Base-by-base conservation (phyloP, 2,797 vertebrate genomes). In the Pteronotus mesoamericanus region DNA sequence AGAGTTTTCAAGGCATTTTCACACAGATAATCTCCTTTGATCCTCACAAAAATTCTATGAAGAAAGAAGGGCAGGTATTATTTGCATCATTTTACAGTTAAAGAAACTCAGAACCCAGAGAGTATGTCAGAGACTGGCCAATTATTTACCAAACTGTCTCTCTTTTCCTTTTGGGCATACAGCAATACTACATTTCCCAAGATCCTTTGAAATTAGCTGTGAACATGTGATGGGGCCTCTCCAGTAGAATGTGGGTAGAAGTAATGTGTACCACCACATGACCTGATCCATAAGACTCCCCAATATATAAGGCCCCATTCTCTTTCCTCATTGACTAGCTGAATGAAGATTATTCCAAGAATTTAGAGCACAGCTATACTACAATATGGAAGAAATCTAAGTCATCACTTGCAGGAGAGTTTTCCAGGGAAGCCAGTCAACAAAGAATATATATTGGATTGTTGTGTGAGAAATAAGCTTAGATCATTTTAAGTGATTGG, bases 21-120 rank as follows among this genome's bases (percentile, higher is more conserved):
- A 88, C 34, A 91, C 11, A 39, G 22, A 83, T 86, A 51, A 29
- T 32, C 26, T 88, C 42, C 53, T 94, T 87, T 94, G 19, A 69
- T 51, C 61, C 86, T 90, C 79, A 95, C 26, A 69, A 29, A 21
- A 88, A 94, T 29, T 92, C 66, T 66, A 34, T 39, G 32, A 44
- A 95, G 29, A 95, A 78, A 16, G 34, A 95, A 91, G 9, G 6
- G 5, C 5, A 82, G 68, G 37, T 91, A 34, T n/a, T 44, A 69
- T 95, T 94, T 69, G 55, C 15, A 55, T 88, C 42, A 87, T 78
- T 96, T 93, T 88, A 87, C 39, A 95, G 64, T 37, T 74, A 34
- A 77, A 53, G 48, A 97, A 90, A 77, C 7, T 11, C 77, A 92
- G 48, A 91, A 89, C 26, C 32, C 24, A 84, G 77, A 94, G 8